Evolutionary conservation across 2,113 vertebrate species (phyloP).

Genomic region (Brienomyrus longianalis): DNA sequence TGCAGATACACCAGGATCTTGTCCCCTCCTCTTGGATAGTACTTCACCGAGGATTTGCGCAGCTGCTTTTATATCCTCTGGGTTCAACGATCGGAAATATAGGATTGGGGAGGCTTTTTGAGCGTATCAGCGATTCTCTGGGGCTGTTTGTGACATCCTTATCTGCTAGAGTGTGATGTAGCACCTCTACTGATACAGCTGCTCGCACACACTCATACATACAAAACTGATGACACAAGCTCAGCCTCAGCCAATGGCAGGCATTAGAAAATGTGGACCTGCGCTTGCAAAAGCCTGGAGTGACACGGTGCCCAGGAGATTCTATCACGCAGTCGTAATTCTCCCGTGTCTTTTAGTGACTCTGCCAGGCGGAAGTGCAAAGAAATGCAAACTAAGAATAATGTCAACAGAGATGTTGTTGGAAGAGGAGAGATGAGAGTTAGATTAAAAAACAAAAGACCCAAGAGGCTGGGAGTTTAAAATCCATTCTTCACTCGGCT

Average conservation of each 20-base stretch:
- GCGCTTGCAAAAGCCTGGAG: neutral
- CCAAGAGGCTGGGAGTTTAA: neutral
- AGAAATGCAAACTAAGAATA: neutral
- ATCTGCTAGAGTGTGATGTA: neutral
- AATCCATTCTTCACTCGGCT: neutral
- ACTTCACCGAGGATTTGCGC: neutral
- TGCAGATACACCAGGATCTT: neutral
- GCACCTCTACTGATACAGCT: neutral
- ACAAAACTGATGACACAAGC: constrained; percentile 4
- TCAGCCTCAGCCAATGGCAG: neutral
- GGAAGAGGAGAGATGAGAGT: neutral
- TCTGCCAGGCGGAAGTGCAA: neutral
- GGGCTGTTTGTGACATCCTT: neutral
- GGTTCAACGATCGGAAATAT: neutral
- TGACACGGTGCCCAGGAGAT: neutral
- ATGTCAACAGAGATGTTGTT: neutral
- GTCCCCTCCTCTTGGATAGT: neutral
- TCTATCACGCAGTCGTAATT: neutral
- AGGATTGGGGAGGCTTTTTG: neutral
- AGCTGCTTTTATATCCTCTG: neutral
- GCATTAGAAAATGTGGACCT: neutral
- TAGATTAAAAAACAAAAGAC: neutral
- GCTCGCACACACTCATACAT: neutral
- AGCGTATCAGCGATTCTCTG: neutral
- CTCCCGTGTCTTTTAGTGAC: neutral